Percentiles rank a stretch among this genome's conserved stretches.
These are phyloP conservation scores for Tenebrio molitor DNA, from an alignment of 1,140 invertebrate genomes.

Conservation along the genomic window DNA sequence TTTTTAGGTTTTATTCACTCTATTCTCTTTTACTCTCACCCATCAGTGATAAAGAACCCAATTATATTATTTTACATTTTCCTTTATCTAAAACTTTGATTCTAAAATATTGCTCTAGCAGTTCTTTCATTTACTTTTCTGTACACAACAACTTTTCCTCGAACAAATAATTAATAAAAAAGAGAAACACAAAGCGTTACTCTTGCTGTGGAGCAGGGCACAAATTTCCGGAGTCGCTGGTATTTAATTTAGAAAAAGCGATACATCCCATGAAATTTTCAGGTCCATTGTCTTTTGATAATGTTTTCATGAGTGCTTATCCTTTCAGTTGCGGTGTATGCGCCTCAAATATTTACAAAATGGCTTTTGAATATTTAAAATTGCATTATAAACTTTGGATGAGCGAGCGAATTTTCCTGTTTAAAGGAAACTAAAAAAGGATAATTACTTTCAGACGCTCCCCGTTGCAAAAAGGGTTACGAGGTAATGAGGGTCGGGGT, in stretches of 20 bases:
- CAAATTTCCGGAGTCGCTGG: too few species aligned
- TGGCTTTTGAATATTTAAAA: conserved; percentile 33
- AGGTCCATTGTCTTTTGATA: conserved; percentile 23
- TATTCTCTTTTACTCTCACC: too few species aligned
- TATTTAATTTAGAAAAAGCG: background rate
- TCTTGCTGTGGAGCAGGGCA: too few species aligned
- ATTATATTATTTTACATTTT: too few species aligned
- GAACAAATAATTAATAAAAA: too few species aligned
- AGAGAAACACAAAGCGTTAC: too few species aligned
- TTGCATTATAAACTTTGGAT: conserved; percentile 37
- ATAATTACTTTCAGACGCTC: conserved; percentile 70
- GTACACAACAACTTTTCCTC: too few species aligned
- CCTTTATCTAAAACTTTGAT: too few species aligned
- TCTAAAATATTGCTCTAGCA: too few species aligned
- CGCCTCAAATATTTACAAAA: conserved; percentile 27
- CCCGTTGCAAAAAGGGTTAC: conserved; percentile 73
- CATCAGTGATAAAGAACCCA: too few species aligned
- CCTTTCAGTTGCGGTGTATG: conserved; percentile 13
- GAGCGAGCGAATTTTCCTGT: conserved; percentile 10
- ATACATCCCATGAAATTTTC: conserved; percentile 11
- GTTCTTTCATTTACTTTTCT: too few species aligned
- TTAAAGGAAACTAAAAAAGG: conserved; percentile 24
- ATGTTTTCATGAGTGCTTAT: conserved; percentile 37
- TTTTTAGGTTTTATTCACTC: too few species aligned
- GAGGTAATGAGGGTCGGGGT: conserved; percentile 73